Conservation (phyloP, 1,140 invertebrate genomes). For the Conopomorpha cramerella region DNA sequence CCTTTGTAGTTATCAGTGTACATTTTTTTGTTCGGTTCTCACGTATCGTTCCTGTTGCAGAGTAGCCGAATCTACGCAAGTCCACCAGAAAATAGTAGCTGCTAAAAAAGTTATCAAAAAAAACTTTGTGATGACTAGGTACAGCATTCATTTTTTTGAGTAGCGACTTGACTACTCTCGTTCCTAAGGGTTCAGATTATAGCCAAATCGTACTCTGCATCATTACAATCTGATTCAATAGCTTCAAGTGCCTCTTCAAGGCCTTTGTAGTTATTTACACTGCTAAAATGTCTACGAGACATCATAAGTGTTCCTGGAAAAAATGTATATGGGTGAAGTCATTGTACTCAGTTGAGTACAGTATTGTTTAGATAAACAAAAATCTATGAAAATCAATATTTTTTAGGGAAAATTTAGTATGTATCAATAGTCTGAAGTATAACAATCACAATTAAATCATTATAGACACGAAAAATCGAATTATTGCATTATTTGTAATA, state of each 20-base stretch:
- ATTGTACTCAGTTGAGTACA: too few relatives aligned
- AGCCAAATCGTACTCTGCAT: slow-evolving; percentile 11
- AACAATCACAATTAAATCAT: too few relatives aligned
- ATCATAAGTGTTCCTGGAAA: too few relatives aligned
- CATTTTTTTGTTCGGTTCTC: slow-evolving; percentile 11
- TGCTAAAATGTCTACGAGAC: neutral
- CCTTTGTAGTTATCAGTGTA: slow-evolving; percentile 4
- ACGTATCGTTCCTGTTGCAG: slow-evolving; percentile 11
- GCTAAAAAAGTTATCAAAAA: slow-evolving; percentile 1
- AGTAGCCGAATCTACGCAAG: neutral
- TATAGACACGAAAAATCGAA: too few relatives aligned
- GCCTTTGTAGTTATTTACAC: neutral
- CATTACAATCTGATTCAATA: slow-evolving; percentile 8
- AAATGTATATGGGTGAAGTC: too few relatives aligned
- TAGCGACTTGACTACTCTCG: slow-evolving; percentile 3
- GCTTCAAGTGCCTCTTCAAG: slow-evolving; percentile 10
- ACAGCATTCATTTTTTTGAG: neutral
- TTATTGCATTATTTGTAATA: too few relatives aligned
- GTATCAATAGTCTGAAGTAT: too few relatives aligned
- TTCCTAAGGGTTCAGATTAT: slow-evolving; percentile 8
- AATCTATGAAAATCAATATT: too few relatives aligned
- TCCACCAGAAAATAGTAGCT: neutral
- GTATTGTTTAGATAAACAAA: too few relatives aligned
- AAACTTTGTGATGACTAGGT: neutral
- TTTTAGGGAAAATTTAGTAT: too few relatives aligned